phyloP scores from a whole-genome alignment of 2,888 invertebrate genomes.

The Agapostemon virescens region DNA sequence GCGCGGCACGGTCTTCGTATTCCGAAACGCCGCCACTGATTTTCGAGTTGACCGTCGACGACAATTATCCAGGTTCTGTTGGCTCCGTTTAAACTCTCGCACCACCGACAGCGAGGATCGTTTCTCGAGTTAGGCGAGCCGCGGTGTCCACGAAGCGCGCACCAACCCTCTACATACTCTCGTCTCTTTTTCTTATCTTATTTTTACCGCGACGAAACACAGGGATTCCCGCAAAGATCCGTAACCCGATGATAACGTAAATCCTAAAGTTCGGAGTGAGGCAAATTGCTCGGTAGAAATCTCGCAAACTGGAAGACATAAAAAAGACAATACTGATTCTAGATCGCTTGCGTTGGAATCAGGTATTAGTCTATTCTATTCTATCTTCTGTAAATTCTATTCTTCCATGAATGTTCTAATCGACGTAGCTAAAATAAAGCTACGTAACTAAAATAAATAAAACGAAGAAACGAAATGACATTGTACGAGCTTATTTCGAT shows the following conservation, averaged over 20 bases:
- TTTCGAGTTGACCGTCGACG: constrained; percentile 46
- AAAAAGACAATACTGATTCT: too few species aligned
- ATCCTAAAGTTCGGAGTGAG: not conserved
- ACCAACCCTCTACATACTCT: too few species aligned
- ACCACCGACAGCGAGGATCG: not conserved
- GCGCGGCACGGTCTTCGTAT: constrained; percentile 55
- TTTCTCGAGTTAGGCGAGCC: not conserved
- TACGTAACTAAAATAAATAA: too few species aligned
- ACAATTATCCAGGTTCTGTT: not conserved
- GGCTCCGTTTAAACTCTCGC: not conserved
- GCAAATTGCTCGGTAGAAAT: not conserved
- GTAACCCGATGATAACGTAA: not conserved
- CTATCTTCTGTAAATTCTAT: too few species aligned
- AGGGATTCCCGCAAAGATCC: not conserved
- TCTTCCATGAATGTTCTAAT: not conserved
- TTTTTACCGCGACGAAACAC: not conserved
- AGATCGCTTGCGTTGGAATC: too few species aligned
- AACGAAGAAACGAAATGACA: too few species aligned
- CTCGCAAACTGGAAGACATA: too few species aligned
- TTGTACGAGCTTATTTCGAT: too few species aligned
- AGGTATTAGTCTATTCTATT: too few species aligned
- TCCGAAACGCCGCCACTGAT: constrained; percentile 43
- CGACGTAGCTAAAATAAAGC: too few species aligned
- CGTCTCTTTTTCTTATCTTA: not conserved
- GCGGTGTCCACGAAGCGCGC: too few species aligned